Evolutionary conservation across 2,888 invertebrate genomes (phyloP).

Genomic region (Tricholauxania praeusta): DNA sequence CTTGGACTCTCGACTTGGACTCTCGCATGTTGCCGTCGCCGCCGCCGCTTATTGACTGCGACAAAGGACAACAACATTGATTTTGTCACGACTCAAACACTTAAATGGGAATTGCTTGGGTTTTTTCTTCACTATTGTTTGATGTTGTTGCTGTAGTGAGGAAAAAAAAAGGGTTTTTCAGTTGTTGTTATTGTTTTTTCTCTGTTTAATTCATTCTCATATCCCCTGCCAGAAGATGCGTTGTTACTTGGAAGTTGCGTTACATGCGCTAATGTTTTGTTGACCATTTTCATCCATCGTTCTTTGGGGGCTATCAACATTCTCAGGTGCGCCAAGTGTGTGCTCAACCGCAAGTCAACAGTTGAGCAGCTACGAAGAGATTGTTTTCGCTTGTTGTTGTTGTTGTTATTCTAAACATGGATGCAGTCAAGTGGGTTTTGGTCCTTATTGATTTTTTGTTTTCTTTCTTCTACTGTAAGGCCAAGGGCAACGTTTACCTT

Average conservation of each 20-base stretch:
- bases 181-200: constrained; percentile 18
- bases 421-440: too few species aligned
- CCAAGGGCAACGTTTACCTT: constrained; percentile 19
- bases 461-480: background rate
- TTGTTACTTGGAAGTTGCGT: constrained; percentile 9
- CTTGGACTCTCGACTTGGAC: constrained; percentile 42
- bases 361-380: constrained; percentile 2
- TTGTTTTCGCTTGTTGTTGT: background rate
- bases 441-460: constrained; percentile 2
- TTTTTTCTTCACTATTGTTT: constrained; percentile 8
- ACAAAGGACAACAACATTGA: constrained; percentile 58
- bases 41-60: constrained; percentile 46
- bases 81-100: constrained; percentile 53
- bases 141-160: constrained; percentile 22
- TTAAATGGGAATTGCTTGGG: constrained; percentile 44
- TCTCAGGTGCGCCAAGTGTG: constrained; percentile 63
- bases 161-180: constrained; percentile 8
- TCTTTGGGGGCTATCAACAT: constrained; percentile 62
- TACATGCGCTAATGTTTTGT: constrained; percentile 46
- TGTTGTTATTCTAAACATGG: background rate
- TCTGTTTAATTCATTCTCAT: constrained; percentile 27
- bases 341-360: constrained; percentile 20
- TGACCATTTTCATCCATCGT: constrained; percentile 41
- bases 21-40: constrained; percentile 48
- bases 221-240: constrained; percentile 48